A percentile compares a stretch with the other conserved stretches of the same genome.
These are phyloP conservation scores for Leptinotarsa texana DNA, from an alignment of 1,140 invertebrate genomes.

Conservation along the genomic window DNA sequence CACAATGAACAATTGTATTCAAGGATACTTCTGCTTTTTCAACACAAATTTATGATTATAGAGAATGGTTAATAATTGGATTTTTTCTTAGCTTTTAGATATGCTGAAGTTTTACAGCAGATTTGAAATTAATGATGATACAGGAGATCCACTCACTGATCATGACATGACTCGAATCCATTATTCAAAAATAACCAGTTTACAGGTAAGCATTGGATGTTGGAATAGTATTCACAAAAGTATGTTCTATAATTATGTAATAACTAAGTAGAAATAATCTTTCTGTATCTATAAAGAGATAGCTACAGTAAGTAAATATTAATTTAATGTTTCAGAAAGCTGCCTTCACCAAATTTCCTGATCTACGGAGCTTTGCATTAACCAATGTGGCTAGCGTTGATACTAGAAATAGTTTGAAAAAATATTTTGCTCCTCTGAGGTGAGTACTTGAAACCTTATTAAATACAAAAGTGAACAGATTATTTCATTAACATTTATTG, in stretches of 20 bases:
- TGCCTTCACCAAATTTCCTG: conserved; percentile 89
- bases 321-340: conserved; percentile 71
- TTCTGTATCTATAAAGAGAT: too few relatives aligned
- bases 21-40: too few relatives aligned
- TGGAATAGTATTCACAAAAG: too few relatives aligned
- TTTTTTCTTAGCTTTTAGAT: conserved; percentile 79
- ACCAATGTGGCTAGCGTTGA: conserved; percentile 95
- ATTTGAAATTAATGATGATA: conserved; percentile 98
- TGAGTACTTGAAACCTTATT: conserved; percentile 49
- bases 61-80: neutral
- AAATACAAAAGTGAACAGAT: too few relatives aligned
- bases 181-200: conserved; percentile 85
- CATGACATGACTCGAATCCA: conserved; percentile 92
- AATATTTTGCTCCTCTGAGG: conserved; percentile 83
- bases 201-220: conserved; percentile 69
- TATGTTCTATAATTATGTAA: too few relatives aligned
- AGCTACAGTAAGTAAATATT: too few relatives aligned
- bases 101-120: conserved; percentile 96
- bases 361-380: conserved; percentile 84
- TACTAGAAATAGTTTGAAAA: conserved; percentile 79
- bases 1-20: too few relatives aligned
- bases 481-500: too few relatives aligned
- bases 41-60: too few relatives aligned
- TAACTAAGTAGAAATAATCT: too few relatives aligned
- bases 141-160: conserved; percentile 91